Evolutionary conservation across 2,113 vertebrate species (phyloP), one percentile per base, ranked within the genome.

Genomic region (Polypterus bichir): DNA sequence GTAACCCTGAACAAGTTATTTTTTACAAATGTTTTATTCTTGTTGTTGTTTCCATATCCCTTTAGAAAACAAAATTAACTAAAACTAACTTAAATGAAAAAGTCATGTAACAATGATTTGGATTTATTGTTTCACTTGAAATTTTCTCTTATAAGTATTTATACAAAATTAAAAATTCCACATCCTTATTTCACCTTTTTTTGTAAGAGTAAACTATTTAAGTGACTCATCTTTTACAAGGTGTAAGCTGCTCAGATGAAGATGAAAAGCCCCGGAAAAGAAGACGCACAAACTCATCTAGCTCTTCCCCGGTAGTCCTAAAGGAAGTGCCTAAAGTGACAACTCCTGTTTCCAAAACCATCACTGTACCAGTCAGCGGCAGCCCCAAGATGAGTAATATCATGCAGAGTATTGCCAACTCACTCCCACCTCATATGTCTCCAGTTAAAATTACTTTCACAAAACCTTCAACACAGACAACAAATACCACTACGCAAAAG

Each of bases 371-470:
- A 1, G 86, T 95, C 68, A 91, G 92, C 68, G 87, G 88, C 74
- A 94, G 91, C 81, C 96, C 96, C 66, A 98, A 98, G 85, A 97
- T 98, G 90, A 97, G 93, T 83, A 97, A 93, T 80, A 94, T 98
- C 68, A 97, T 98, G 93, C 96, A 98, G 80, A 98, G 94, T 79
- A 97, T 98, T 63, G 94, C 96, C 77, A 98, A 96, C 83, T 98
- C 96, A 8, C 79, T 97, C 61, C 96, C 96, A 0, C 93, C 94
- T 0, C 94, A 99, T 81, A 93, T 99, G 87, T 99, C 96, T 57
- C 95, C 96, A 4, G 94, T 99, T 66, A 99, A 99, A 85, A 99
- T 99, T 80, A 99, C 96, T 74, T 99, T 99, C 81, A 97, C 94
- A 68, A 98, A 97, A 67, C 95, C 96, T 54, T 89, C 89, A 63